These are phyloP conservation scores for Furcifer pardalis DNA, from an alignment of 2,797 vertebrate species.

Conservation along the genomic window DNA sequence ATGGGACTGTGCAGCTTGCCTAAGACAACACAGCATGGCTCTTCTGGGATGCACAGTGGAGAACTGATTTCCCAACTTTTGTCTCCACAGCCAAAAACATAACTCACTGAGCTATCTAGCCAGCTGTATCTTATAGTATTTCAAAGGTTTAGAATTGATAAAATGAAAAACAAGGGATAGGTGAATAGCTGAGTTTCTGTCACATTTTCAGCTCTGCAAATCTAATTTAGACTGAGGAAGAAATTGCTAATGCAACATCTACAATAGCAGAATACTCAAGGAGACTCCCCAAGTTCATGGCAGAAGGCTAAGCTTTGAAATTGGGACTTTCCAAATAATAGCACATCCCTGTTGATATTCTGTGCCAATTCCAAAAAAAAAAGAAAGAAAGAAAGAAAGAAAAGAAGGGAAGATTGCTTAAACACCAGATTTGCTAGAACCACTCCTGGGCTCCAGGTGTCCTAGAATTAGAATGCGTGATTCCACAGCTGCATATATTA, in stretches of 20 bases:
- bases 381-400: too few species aligned
- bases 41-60: too few species aligned
- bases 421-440: not conserved
- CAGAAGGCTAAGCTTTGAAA: not conserved
- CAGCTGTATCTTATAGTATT: not conserved
- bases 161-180: not conserved
- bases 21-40: too few species aligned
- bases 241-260: not conserved
- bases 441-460: not conserved
- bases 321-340: not conserved
- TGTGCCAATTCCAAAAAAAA: not conserved
- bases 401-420: not conserved
- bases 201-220: not conserved
- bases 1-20: too few species aligned
- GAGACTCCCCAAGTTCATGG: not conserved
- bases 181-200: too few species aligned
- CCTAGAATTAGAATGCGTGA: not conserved
- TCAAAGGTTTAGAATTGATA: not conserved
- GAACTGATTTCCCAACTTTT: too few species aligned
- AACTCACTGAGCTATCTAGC: too few species aligned
- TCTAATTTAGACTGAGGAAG: not conserved
- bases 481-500: not conserved
- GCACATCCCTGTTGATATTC: not conserved
- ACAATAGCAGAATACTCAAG: not conserved
- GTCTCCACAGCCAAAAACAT: too few species aligned